Conservation (phyloP, 2,888 invertebrate genomes). For the Linnaemya tessellans region DNA sequence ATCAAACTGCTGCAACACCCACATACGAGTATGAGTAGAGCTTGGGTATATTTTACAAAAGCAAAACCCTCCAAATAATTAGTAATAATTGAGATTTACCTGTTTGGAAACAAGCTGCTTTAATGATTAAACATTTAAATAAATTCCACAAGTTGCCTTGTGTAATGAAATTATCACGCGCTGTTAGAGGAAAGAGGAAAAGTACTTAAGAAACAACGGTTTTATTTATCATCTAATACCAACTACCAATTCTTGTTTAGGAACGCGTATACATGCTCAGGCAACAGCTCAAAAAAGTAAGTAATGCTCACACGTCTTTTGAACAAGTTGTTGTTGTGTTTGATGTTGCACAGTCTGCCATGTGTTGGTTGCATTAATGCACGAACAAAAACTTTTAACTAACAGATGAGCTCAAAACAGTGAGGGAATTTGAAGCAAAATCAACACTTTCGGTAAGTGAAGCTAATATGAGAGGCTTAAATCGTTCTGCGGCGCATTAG, state of each 20-base stretch:
- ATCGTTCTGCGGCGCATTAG: constrained; percentile 30
- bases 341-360: constrained; percentile 31
- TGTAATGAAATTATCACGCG: constrained; percentile 50
- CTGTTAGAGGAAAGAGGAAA: constrained; percentile 9
- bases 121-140: constrained; percentile 16
- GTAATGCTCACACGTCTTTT: constrained; percentile 53
- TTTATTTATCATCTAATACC: constrained; percentile 47
- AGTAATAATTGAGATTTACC: not conserved
- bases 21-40: not conserved
- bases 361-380: constrained; percentile 42
- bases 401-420: not conserved
- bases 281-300: constrained; percentile 8
- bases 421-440: constrained; percentile 19
- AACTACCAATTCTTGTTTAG: constrained; percentile 44
- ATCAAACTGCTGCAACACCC: constrained; percentile 28
- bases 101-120: not conserved
- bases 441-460: constrained; percentile 7
- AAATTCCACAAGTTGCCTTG: constrained; percentile 15
- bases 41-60: not conserved
- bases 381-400: constrained; percentile 37
- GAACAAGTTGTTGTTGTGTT: constrained; percentile 46
- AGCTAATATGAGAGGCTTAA: not conserved
- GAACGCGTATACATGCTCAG: constrained; percentile 36
- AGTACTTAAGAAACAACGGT: constrained; percentile 61
- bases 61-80: not conserved